Evolutionary conservation across 2,888 invertebrate species (phyloP).

Genomic region (Ecliptopera silaceata): DNA sequence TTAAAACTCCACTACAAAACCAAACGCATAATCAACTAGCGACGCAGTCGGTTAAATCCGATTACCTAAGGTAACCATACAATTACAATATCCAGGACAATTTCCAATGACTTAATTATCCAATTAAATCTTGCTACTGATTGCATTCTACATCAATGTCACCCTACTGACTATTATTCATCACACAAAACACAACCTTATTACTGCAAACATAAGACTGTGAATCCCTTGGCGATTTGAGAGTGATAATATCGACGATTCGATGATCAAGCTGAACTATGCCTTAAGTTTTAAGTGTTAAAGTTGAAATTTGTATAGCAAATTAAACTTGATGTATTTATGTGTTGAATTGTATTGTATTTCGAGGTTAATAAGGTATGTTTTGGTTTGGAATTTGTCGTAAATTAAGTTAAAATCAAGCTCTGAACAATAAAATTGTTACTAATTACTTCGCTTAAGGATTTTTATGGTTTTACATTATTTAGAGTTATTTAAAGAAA

Average conservation of each 20-base stretch:
- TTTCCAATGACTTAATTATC: constrained; percentile 50
- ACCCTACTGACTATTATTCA: constrained; percentile 31
- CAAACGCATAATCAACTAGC: constrained; percentile 11
- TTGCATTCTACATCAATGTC: constrained; percentile 54
- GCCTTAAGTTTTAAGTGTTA: background rate
- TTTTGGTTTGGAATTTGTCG: background rate
- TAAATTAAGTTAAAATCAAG: constrained; percentile 19
- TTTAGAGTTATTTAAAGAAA: background rate
- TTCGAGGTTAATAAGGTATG: background rate
- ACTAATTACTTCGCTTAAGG: constrained; percentile 9
- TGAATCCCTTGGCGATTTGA: background rate
- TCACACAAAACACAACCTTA: constrained; percentile 13
- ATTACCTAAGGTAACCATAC: constrained; percentile 44
- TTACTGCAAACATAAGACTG: background rate
- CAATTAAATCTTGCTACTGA: constrained; percentile 51
- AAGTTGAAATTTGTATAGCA: background rate
- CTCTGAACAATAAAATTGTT: constrained; percentile 18
- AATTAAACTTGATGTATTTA: background rate
- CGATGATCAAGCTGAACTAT: background rate
- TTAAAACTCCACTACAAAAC: background rate
- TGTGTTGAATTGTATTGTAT: constrained; percentile 2
- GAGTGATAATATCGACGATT: background rate
- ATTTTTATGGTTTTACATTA: constrained; percentile 9
- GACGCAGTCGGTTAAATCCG: constrained; percentile 36
- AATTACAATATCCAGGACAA: constrained; percentile 50